Evolutionary conservation across 2,797 vertebrate species (phyloP).

Genomic region (Chelonia mydas): DNA sequence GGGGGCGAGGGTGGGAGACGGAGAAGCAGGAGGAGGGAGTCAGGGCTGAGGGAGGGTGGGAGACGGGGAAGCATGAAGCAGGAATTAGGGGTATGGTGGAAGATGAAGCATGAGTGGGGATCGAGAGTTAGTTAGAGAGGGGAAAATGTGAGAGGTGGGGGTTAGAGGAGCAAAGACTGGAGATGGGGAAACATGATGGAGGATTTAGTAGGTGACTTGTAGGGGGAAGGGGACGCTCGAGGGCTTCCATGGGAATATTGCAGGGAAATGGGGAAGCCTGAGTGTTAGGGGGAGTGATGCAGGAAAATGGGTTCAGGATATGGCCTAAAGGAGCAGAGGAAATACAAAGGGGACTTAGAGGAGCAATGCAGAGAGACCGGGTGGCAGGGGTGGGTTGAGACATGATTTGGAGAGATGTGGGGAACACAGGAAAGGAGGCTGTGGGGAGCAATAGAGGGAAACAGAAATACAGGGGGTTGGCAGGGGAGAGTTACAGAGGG

Average conservation of each 20-base stretch:
- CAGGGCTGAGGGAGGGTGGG: no score
- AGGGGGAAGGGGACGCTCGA: neutral
- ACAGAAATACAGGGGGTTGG: neutral
- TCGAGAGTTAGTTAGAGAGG: neutral
- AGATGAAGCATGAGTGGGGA: neutral
- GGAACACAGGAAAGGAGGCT: neutral
- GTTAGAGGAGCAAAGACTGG: neutral
- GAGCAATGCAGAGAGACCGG: neutral
- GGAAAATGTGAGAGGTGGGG: neutral
- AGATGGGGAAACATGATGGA: neutral
- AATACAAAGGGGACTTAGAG: no score
- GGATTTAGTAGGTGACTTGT: neutral
- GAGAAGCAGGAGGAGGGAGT: no score
- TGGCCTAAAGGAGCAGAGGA: no score
- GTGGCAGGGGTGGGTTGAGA: neutral
- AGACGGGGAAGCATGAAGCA: no score
- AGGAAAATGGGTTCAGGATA: neutral
- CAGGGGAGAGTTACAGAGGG: neutral
- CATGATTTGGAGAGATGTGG: slow-evolving; percentile 41
- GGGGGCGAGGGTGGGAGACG: no score
- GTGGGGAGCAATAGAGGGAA: neutral
- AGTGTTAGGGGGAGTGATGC: neutral
- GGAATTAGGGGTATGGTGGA: no score
- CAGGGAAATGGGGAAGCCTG: neutral
- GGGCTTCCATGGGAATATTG: neutral